phyloP scores from a whole-genome alignment of 2,797 vertebrate genomes.

The Lagodon rhomboides region DNA sequence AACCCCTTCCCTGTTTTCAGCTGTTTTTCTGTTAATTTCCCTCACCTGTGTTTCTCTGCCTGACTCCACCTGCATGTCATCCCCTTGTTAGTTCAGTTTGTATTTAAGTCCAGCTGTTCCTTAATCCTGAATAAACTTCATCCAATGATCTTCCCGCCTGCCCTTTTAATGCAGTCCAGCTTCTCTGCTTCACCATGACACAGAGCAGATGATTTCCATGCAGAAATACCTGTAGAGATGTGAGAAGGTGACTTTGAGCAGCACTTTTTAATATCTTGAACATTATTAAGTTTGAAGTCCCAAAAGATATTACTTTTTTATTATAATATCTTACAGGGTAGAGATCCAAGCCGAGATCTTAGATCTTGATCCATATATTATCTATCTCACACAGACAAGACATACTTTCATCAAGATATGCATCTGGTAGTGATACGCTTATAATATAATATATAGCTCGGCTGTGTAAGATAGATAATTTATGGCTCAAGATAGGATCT shows the following conservation, averaged over 20 bases:
- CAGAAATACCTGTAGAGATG: background rate
- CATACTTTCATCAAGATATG: background rate
- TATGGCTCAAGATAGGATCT: background rate
- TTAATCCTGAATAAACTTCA: too few relatives aligned
- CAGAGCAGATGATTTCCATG: background rate
- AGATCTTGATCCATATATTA: background rate
- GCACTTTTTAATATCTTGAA: background rate
- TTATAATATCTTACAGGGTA: too few relatives aligned
- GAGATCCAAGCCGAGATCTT: background rate
- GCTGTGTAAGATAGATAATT: background rate
- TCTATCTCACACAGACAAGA: background rate
- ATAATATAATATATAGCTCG: background rate
- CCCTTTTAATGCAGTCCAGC: too few relatives aligned
- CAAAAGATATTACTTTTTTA: too few relatives aligned
- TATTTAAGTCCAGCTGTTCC: too few relatives aligned
- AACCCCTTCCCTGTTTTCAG: too few relatives aligned
- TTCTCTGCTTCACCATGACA: too few relatives aligned
- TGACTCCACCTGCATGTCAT: too few relatives aligned
- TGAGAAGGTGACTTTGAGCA: background rate
- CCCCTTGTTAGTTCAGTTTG: too few relatives aligned
- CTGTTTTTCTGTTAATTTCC: too few relatives aligned
- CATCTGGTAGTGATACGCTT: background rate
- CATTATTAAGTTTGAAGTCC: background rate
- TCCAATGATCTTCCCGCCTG: too few relatives aligned
- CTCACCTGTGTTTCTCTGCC: too few relatives aligned